A percentile compares a stretch with the other conserved stretches of the same genome.
These are phyloP conservation scores for Cyrtorhinus lividipennis DNA, from an alignment of 1,140 invertebrate genomes.

Conservation along the genomic window DNA sequence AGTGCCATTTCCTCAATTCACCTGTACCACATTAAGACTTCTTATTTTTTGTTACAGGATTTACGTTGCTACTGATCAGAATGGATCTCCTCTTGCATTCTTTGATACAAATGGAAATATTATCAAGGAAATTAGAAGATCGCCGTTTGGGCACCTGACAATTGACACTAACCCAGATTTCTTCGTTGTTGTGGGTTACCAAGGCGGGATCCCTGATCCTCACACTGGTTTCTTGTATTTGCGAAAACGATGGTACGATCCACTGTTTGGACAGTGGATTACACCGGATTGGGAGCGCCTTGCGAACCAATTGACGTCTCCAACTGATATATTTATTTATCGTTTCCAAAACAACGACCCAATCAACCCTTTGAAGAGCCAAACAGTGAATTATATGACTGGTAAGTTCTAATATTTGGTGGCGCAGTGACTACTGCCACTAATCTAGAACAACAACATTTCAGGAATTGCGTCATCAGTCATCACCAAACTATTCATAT, in stretches of 20 bases:
- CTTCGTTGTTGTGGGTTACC: constrained; percentile 82
- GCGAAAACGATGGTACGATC: constrained; percentile 75
- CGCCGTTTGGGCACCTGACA: constrained; percentile 77
- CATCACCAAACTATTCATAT: too few relatives aligned
- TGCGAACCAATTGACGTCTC: constrained; percentile 59
- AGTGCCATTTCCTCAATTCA: neutral
- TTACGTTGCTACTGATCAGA: constrained; percentile 86
- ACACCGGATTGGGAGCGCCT: constrained; percentile 80
- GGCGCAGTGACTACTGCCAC: too few relatives aligned
- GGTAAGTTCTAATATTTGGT: constrained; percentile 26
- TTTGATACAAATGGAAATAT: constrained; percentile 82
- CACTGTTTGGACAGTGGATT: constrained; percentile 86
- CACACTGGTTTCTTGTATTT: constrained; percentile 73
- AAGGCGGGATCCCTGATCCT: constrained; percentile 71
- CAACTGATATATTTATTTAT: constrained; percentile 81
- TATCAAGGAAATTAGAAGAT: constrained; percentile 77
- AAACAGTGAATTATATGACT: constrained; percentile 64
- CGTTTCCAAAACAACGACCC: constrained; percentile 85
- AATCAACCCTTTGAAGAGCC: constrained; percentile 51
- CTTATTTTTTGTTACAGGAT: constrained; percentile 35
- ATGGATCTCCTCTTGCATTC: constrained; percentile 75
- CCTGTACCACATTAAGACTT: too few relatives aligned
- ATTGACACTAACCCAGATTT: constrained; percentile 84
- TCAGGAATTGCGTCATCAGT: too few relatives aligned
- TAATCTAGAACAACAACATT: too few relatives aligned